These are phyloP conservation scores for Etia nguti DNA, from an alignment of 2,113 vertebrate species.

Conservation along the genomic window DNA sequence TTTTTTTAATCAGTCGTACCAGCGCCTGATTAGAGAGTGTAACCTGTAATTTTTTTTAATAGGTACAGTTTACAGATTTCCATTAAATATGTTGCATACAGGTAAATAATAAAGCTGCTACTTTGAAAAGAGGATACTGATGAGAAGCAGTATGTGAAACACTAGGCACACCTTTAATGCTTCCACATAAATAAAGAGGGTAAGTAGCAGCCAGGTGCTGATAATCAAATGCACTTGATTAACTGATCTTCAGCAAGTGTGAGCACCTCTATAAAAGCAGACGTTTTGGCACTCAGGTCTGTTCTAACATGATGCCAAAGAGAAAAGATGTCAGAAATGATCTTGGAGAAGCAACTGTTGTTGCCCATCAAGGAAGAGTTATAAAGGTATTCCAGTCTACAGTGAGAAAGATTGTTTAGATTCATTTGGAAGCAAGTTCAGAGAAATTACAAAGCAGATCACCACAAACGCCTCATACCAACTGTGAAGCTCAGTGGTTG, in stretches of 20 bases:
- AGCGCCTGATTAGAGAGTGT: not conserved
- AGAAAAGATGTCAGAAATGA: not conserved
- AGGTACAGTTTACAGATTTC: accelerated
- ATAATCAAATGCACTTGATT: accelerated
- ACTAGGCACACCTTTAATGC: accelerated
- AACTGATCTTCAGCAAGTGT: not conserved
- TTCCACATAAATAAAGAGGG: not conserved
- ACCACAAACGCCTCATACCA: not conserved
- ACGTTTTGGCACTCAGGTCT: accelerated
- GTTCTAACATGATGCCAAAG: not conserved
- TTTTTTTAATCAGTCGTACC: not conserved
- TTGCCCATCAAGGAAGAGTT: not conserved
- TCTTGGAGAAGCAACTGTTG: not conserved
- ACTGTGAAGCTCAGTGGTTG: not conserved
- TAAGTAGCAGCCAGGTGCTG: not conserved
- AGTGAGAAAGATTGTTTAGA: not conserved
- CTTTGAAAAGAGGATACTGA: not conserved
- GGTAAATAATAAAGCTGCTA: not conserved
- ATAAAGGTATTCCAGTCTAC: not conserved
- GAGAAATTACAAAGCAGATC: not conserved
- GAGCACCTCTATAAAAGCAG: too few species aligned
- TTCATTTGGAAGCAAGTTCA: not conserved
- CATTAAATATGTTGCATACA: not conserved
- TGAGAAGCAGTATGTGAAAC: accelerated
- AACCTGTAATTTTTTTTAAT: accelerated